Percentiles rank a stretch among this genome's conserved stretches.
phyloP scores from a whole-genome alignment of 2,113 vertebrate genomes.

The Chlorodrepanis virens region DNA sequence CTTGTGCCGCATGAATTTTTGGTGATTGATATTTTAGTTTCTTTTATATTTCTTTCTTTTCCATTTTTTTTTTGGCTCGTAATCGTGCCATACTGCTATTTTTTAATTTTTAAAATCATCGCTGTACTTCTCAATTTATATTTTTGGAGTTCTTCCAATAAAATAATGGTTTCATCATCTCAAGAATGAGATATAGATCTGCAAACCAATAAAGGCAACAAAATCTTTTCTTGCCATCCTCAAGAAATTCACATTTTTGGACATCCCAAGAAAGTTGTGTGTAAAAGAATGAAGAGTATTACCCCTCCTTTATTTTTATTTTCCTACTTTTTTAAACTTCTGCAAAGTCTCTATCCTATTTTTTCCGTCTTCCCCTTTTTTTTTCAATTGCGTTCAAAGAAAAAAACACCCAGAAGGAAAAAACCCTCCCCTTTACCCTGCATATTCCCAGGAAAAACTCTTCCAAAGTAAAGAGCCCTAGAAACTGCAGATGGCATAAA shows the following conservation, averaged over 20 bases:
- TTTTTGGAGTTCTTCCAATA: constrained; percentile 61
- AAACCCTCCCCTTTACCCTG: not conserved
- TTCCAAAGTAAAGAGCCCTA: constrained; percentile 5
- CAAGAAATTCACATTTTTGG: constrained; percentile 23
- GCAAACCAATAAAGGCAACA: constrained; percentile 90
- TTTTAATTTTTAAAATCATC: constrained; percentile 72
- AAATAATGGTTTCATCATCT: constrained; percentile 64
- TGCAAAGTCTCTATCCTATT: constrained; percentile 22
- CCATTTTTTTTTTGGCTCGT: constrained; percentile 30
- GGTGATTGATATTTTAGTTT: constrained; percentile 86
- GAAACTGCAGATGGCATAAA: constrained; percentile 94
- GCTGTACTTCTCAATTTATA: constrained; percentile 60
- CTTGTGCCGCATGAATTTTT: constrained; percentile 99
- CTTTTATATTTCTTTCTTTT: constrained; percentile 62
- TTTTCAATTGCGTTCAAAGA: not conserved
- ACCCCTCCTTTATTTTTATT: not conserved
- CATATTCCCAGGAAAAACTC: constrained; percentile 1
- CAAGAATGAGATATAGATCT: constrained; percentile 72
- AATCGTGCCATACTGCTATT: constrained; percentile 75
- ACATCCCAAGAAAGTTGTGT: constrained; percentile 93
- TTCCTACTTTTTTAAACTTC: not conserved
- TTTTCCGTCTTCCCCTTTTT: not conserved
- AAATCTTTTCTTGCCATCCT: constrained; percentile 99
- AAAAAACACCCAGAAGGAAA: not conserved
- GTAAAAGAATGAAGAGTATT: constrained; percentile 84